Percentiles rank a stretch among this genome's conserved stretches.
Conservation (phyloP, 1,140 invertebrate genomes). For the Drosophila ambigua region DNA sequence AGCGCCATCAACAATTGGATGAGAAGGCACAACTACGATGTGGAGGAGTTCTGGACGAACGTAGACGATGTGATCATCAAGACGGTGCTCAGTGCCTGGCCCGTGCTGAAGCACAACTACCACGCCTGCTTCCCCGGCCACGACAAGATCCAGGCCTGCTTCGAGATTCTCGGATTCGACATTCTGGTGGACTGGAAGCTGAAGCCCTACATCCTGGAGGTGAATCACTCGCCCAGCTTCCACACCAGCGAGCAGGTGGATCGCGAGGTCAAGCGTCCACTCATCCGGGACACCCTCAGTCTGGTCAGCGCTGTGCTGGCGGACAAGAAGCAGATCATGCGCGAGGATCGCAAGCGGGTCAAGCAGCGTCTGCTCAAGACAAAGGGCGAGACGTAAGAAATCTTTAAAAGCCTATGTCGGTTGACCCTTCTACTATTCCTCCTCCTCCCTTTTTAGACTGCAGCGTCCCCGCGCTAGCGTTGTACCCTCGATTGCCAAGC, state of each 20-base stretch:
- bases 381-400: constrained; percentile 64
- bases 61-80: constrained; percentile 96
- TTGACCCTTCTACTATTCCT: no score
- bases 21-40: constrained; percentile 88
- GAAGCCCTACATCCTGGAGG: constrained; percentile 94
- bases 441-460: constrained; percentile 8
- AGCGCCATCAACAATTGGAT: constrained; percentile 92
- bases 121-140: constrained; percentile 94
- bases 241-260: constrained; percentile 93
- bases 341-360: constrained; percentile 88
- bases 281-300: constrained; percentile 92
- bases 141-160: constrained; percentile 93
- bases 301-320: constrained; percentile 92
- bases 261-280: constrained; percentile 91
- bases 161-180: constrained; percentile 95
- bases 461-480: constrained; percentile 5
- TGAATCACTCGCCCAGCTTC: constrained; percentile 96
- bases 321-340: constrained; percentile 90
- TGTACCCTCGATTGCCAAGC: constrained; percentile 1
- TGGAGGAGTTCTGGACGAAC: constrained; percentile 90
- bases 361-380: constrained; percentile 87
- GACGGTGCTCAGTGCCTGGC: constrained; percentile 93
- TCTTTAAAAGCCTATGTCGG: background rate
- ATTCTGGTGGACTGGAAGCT: constrained; percentile 93
- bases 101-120: constrained; percentile 94